Evolutionary conservation across 2,888 invertebrate genomes (phyloP).

Genomic region (Ochropacha duplaris): DNA sequence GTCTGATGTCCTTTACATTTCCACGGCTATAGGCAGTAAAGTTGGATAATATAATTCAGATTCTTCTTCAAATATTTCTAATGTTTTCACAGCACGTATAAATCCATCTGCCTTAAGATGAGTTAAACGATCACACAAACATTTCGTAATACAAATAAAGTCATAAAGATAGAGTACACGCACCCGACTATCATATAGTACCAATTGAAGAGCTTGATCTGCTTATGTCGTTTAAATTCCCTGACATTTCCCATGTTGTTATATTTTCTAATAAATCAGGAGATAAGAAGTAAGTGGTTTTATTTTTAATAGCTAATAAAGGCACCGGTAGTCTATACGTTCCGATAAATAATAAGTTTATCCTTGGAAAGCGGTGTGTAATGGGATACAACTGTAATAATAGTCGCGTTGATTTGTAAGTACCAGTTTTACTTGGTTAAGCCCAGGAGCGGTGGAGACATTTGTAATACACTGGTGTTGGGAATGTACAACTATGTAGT

Average conservation of each 20-base stretch:
- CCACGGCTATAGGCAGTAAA: no score
- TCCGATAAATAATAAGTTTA: slow-evolving; percentile 69
- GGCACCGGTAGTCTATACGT: slow-evolving; percentile 16
- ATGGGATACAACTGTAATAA: slow-evolving; percentile 61
- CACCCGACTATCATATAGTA: neutral
- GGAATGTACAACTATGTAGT: slow-evolving; percentile 6
- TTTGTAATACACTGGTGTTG: slow-evolving; percentile 29
- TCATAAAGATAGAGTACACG: neutral
- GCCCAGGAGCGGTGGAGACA: slow-evolving; percentile 51
- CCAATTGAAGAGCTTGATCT: neutral
- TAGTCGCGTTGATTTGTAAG: slow-evolving; percentile 65
- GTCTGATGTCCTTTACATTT: no score
- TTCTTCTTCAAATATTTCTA: no score
- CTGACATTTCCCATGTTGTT: neutral
- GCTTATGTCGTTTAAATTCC: neutral
- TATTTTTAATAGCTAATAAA: slow-evolving; percentile 45
- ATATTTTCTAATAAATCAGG: slow-evolving; percentile 34
- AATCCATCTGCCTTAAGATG: neutral
- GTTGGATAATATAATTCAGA: no score
- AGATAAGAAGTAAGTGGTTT: slow-evolving; percentile 41
- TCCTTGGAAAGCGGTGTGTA: slow-evolving; percentile 59
- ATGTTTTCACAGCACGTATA: neutral
- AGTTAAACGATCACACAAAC: neutral
- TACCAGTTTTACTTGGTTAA: slow-evolving; percentile 37
- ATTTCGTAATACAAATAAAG: neutral